Base-by-base conservation (phyloP, 2,113 vertebrate genomes). In the Trogon melanurus region DNA sequence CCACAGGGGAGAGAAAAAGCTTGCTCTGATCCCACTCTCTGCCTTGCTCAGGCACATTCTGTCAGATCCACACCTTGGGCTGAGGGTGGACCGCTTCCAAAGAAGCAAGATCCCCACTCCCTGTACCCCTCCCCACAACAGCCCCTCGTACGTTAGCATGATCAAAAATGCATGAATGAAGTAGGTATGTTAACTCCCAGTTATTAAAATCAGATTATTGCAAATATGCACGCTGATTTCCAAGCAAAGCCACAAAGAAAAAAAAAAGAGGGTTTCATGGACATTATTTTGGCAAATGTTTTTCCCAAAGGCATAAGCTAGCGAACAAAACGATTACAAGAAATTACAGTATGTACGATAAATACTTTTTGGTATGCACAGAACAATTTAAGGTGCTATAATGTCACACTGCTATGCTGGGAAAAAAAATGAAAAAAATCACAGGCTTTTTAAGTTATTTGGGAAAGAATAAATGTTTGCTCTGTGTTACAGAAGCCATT, bases 261-360 rank as follows among this genome's bases (percentile, higher is more conserved):
- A 45, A 92, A 78, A 64, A 76, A 29, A 38, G 16, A 73, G 4
- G 6, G 47, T 84, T 91, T 82, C 57, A 75, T 87, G 44, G 32
- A 71, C 45, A 65, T 38, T 81, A 58, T 95, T 95, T 93, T 91
- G 93, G 73, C 91, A 95, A 87, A 78, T 61, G 56, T 36, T 89
- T 89, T 79, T 86, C 91, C 84, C 84, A 53, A 75, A 47, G 65
- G 84, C 65, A 82, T 12, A 44, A 11, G n/a, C 36, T 88, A 94
- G 78, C 0, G 2, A 95, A 85, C 48, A 92, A 93, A 95, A 72
- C 0, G 7, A 91, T 89, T 88, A 91, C 58, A 89, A 85, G 62
- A 93, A 91, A 94, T 93, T 79, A 95, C 70, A 66, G 61, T 72
- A 87, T 69, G 79, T 91, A 89, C 53, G 11, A 48, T 65, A 70